Evolutionary conservation across 2,797 vertebrate genomes (phyloP), one percentile per base, ranked within the genome.

Genomic region (Halcyon smyrnensis): DNA sequence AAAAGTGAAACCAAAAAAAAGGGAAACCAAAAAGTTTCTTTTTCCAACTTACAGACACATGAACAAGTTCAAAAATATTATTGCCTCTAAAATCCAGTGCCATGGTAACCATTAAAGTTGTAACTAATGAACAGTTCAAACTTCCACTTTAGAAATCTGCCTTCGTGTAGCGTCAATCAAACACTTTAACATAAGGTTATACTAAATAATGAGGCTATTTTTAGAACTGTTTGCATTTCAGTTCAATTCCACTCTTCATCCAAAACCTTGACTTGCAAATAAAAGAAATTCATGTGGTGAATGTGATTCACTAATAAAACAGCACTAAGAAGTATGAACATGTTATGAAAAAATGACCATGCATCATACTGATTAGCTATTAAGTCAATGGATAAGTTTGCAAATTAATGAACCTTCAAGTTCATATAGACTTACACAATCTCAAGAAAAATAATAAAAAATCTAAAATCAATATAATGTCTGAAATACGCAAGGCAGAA

Each of bases 211-310:
- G 17, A 53, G 9, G 15, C 37, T 53, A 24, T 0, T 16, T 80
- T 74, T 43, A 64, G 9, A 89, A 85, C 34, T 65, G 18, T 48
- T 30, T 57, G 32, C 17, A 50, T 59, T 60, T 56, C 34, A 60
- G 56, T 7, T 17, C 9, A 54, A 50, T 6, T 41, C 15, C 5
- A 28, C 5, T 81, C 39, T 30, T 80, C 8, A 84, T 24, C 13
- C 12, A 77, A 39, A 90, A 23, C 17, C 8, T 51, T 6, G 0
- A 43, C 18, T n/a, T 0, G 2, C 12, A 24, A 70, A 17, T 36
- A 75, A 39, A 77, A 53, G 3, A 65, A 65, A 39, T 2, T 8
- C 2, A 65, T 34, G 7, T 0, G 0, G 1, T 11, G 12, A 67
- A 75, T 8, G 1, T 20, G 62, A 84, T 41, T 57, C 25, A 39